Evolutionary conservation across 92 coral and sea anemone species (phyloP).

Genomic region (Pocillopora meandrina): DNA sequence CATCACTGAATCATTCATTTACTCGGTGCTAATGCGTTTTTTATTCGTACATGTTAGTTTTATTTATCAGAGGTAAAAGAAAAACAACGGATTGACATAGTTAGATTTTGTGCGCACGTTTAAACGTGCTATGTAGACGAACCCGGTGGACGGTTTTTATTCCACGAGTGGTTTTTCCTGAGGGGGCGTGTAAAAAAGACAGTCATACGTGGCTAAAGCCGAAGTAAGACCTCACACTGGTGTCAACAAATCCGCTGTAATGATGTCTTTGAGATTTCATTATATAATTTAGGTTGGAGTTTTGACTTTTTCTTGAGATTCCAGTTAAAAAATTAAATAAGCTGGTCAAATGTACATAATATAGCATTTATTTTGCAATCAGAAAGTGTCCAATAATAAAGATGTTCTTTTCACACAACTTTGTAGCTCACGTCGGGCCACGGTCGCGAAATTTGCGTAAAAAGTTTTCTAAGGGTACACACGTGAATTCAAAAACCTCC

Average conservation of each 20-base stretch:
- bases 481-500: neutral
- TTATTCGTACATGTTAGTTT: constrained; percentile 53
- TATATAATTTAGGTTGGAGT: neutral
- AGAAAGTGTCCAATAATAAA: neutral
- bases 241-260: neutral
- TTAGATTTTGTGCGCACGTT: neutral
- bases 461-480: neutral
- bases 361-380: constrained; percentile 33
- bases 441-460: neutral
- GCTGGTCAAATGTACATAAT: neutral
- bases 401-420: neutral
- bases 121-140: too few relatives aligned
- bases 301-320: constrained; percentile 7
- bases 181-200: constrained; percentile 8
- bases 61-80: constrained; percentile 31
- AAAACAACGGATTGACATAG: neutral
- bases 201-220: neutral
- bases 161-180: neutral
- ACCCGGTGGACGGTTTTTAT: neutral
- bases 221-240: constrained; percentile 11
- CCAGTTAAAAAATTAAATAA: neutral
- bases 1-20: constrained; percentile 47
- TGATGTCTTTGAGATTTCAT: constrained; percentile 1
- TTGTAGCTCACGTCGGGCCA: neutral
- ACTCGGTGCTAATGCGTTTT: constrained; percentile 59